Percentiles rank a stretch among this genome's conserved stretches.
These are phyloP conservation scores for Zosterops lateralis DNA, from an alignment of 2,113 vertebrate genomes.

Conservation along the genomic window DNA sequence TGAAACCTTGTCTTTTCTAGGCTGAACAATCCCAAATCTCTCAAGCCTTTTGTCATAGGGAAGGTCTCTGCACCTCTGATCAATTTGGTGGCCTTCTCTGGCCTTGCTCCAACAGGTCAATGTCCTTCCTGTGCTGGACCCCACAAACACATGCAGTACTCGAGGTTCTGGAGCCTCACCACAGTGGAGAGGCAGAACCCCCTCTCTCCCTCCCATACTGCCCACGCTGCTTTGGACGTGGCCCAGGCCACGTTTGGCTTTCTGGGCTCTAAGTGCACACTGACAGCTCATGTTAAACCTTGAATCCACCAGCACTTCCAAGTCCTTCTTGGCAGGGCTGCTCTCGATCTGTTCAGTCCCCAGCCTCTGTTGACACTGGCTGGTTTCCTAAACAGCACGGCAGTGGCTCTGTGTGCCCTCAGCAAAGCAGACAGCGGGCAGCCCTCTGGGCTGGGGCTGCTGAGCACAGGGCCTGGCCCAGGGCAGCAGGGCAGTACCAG, in stretches of 20 bases:
- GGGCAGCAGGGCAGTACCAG: fast-evolving
- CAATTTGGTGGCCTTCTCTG: background rate
- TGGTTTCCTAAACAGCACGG: background rate
- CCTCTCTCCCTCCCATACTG: too few species aligned
- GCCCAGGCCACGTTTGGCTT: background rate
- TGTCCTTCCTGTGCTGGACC: background rate
- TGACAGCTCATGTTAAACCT: fast-evolving
- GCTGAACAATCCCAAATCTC: background rate
- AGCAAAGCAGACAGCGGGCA: fast-evolving
- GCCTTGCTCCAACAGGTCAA: background rate
- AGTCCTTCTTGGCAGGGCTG: background rate
- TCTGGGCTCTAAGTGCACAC: background rate
- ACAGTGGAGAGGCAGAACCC: background rate
- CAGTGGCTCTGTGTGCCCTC: too few species aligned
- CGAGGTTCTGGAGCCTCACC: background rate
- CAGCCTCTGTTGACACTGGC: too few species aligned
- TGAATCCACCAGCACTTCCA: background rate
- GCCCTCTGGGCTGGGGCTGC: fast-evolving
- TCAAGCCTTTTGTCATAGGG: background rate
- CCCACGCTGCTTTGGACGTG: background rate
- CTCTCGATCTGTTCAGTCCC: background rate
- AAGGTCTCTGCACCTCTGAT: background rate
- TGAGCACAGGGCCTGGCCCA: background rate
- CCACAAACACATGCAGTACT: background rate
- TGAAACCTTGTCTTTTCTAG: background rate